Evolutionary conservation across 2,888 invertebrate species (phyloP), one percentile per base, ranked within the genome.

Genomic region (Aproaerema taeniolella): DNA sequence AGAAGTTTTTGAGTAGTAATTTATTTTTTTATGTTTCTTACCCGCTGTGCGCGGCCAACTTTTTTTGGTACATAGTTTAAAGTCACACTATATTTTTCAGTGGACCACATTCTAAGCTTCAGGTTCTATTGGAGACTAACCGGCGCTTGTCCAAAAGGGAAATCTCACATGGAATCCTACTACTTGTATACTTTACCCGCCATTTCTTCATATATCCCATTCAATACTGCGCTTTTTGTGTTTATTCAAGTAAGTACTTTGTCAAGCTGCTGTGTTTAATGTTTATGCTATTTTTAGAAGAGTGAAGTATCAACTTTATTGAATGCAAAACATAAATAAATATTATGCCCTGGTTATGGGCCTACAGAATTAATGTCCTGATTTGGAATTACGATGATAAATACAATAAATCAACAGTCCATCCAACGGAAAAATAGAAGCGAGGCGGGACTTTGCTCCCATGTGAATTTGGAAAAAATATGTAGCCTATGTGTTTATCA

Each of bases 101-200:
- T 38, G 9, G 41, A 41, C 13, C 31, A 11, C n/a, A 11, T 16
- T 0, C 12, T 41, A 13, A 31, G 31, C 14, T 13, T 38, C 2
- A 41, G 17, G 13, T 41, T 41, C 37, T 41, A 41, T 26, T 13
- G n/a, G n/a, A 16, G 24, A 12, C 7, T 37, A 3, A 36, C 37
- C 2, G 37, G 38, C 3, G 41, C 41, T 8, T 41, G 41, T 16
- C 17, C 20, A 2, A 7, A 13, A 17, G 29, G 29, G 2, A 10
- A 32, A 16, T 29, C 32, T 6, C 2, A 13, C 1, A 32, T 25
- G 26, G 41, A 37, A 15, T 36, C 37, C 1, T 38, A 42, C 8
- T 42, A 34, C 10, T 32, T 6, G 9, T 42, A 42, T 17, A 42
- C 38, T 2, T 29, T 38, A 34, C 42, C 38, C 2, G 28, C 35